Base-by-base conservation (phyloP, 1,140 invertebrate species). In the Megalopta genalis region DNA sequence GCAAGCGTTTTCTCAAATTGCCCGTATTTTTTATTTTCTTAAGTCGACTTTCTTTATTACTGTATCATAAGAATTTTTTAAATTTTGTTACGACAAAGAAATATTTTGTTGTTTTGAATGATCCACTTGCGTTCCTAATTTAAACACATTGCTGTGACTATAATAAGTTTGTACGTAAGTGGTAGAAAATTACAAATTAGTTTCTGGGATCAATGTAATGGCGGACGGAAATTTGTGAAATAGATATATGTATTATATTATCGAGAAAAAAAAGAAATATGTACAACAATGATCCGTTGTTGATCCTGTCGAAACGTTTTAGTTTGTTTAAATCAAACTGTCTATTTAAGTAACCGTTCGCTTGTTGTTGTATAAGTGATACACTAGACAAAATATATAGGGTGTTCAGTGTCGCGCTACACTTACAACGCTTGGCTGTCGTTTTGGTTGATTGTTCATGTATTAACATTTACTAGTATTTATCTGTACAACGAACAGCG, bases 201-300 rank as follows among this genome's bases (percentile, higher is more conserved):
- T 89, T 89, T 64, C 86, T 87, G 88, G 87, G 88, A 90, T 90
- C 88, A 88, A 88, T 85, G 86, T 83, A 85, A 74, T 74, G 49
- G 59, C 69, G 72, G 54, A 59, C 71, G 59, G 57, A 46, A 67
- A 75, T 81, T 71, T 67, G 54, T 57, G 12, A 69, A 65, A 66
- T 12, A 76, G 12, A 52, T 60, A 63, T 37, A 25, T 60, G 39
- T 59, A n/a, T 60, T 59, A n/a, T 57, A 52, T 64, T 68, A 37
- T 69, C 10, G 23, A 25, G 42, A 0, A 54, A 37, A n/a, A n/a
- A n/a, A n/a, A n/a, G n/a, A n/a, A 25, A 37, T 25, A 7, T 25
- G 16, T 23, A 14, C 25, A 21, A 39, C 37, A 25, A 39, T 16
- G 8, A 64, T 27, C 54, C 25, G 18, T 16, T 64, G 68, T 82